Base-by-base conservation (phyloP, 2,888 invertebrate species). In the Tetragonisca angustula region DNA sequence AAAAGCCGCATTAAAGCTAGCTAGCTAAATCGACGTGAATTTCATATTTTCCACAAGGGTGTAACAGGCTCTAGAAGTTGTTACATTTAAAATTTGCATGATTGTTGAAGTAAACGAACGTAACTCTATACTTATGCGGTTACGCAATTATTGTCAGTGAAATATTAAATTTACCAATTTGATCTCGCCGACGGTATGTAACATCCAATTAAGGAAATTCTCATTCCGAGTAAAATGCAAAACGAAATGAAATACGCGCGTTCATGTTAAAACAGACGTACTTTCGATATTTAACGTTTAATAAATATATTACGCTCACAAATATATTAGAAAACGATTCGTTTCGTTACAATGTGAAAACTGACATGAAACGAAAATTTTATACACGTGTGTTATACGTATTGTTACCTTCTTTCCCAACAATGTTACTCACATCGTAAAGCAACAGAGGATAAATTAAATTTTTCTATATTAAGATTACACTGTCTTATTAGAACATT, bases 251-350 rank as follows among this genome's bases (percentile, higher is more conserved):
- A 3, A 1, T 4, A 27, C 36, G 21, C 0, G 21, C 36, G 36
- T 36, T 21, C 32, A 11, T 13, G 15, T 62, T 62, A 15, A 43
- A 36, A 36, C 5, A 0, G 13, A 21, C 19, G 13, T 5, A 32
- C 0, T 3, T 36, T 21, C 19, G 4, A 36, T 21, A 4, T 36
- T 21, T 1, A 15, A 21, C 1, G 2, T 36, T 43, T 13, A 13
- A n/a, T n/a, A 13, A 27, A 65, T n/a, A n/a, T n/a, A n/a, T n/a
- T n/a, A n/a, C 0, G 13, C 13, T n/a, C 15, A 0, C 0, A 13
- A n/a, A n/a, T 5, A n/a, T 5, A n/a, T 43, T 2, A n/a, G 13
- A 4, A 21, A 36, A 64, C 56, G n/a, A 13, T 56, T 1, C 56
- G 2, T 56, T n/a, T 13, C 2, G n/a, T n/a, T 0, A n/a, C n/a